Conservation (phyloP, 2,888 invertebrate genomes). For the Glaucopsyche alexis region DNA sequence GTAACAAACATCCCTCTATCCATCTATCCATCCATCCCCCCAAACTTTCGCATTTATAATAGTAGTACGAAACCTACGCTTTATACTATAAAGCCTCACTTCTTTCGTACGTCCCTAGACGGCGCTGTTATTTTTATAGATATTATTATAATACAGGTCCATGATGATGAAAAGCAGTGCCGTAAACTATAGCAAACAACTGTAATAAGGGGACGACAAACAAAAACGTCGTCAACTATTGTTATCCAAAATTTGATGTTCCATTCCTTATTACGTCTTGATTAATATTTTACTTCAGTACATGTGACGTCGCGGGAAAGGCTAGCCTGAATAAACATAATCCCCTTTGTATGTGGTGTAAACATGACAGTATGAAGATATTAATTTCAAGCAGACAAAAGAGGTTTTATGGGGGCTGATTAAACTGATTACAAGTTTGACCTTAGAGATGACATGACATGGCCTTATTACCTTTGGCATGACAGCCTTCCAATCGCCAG, state of each 20-base stretch:
- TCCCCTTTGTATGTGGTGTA: conserved; percentile 9
- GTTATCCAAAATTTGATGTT: conserved; percentile 1
- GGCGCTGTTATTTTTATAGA: too few relatives aligned
- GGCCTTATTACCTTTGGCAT: too few relatives aligned
- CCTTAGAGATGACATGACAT: too few relatives aligned
- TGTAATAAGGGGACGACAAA: not conserved
- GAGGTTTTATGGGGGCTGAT: not conserved
- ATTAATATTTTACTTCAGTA: conserved; percentile 5
- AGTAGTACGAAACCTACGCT: too few relatives aligned
- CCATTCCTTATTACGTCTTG: not conserved
- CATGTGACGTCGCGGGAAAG: not conserved
- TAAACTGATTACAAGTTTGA: not conserved
- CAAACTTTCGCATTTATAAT: too few relatives aligned
- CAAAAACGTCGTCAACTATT: conserved; percentile 7
- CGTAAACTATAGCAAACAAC: conserved; percentile 1
- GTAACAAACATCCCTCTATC: too few relatives aligned
- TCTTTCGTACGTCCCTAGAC: too few relatives aligned
- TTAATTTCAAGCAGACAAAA: not conserved
- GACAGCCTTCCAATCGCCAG: too few relatives aligned
- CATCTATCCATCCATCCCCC: too few relatives aligned
- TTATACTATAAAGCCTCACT: too few relatives aligned
- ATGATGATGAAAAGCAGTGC: too few relatives aligned
- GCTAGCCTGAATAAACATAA: conserved; percentile 16
- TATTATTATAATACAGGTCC: too few relatives aligned
- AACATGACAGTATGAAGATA: conserved; percentile 1